phyloP scores from a whole-genome alignment of 1,140 invertebrate species.

The Trachymyrmex septentrionalis region DNA sequence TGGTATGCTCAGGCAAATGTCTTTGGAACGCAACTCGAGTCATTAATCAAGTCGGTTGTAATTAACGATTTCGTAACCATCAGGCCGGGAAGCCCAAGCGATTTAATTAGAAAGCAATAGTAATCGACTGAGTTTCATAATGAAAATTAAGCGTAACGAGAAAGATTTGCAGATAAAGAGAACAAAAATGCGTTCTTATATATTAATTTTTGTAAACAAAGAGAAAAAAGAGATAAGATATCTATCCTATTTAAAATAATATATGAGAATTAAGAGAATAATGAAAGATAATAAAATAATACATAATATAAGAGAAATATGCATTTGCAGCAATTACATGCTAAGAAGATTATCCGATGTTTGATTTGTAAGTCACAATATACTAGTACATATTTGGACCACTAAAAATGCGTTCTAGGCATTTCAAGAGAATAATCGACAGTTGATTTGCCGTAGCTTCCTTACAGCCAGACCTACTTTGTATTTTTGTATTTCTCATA shows the following conservation, averaged over 20 bases:
- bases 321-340: not conserved
- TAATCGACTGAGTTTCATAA: slow-evolving; percentile 42
- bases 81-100: slow-evolving; percentile 13
- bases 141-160: slow-evolving; percentile 29
- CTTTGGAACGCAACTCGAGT: slow-evolving; percentile 33
- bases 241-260: not conserved
- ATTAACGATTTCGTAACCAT: slow-evolving; percentile 59
- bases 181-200: not conserved
- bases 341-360: not conserved
- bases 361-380: not conserved
- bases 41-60: slow-evolving; percentile 53
- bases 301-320: not conserved
- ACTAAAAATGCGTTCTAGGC: not conserved
- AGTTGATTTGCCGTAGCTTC: not conserved
- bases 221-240: not conserved
- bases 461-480: not conserved
- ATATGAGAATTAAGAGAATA: too few relatives aligned
- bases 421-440: not conserved
- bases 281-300: too few relatives aligned
- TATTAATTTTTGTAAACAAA: not conserved
- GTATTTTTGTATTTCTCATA: not conserved
- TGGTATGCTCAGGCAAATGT: slow-evolving; percentile 28
- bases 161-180: slow-evolving; percentile 29
- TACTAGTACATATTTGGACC: not conserved
- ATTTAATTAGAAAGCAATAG: slow-evolving; percentile 54